Conservation (phyloP, 2,797 vertebrate species). For the Trematomus bernacchii region DNA sequence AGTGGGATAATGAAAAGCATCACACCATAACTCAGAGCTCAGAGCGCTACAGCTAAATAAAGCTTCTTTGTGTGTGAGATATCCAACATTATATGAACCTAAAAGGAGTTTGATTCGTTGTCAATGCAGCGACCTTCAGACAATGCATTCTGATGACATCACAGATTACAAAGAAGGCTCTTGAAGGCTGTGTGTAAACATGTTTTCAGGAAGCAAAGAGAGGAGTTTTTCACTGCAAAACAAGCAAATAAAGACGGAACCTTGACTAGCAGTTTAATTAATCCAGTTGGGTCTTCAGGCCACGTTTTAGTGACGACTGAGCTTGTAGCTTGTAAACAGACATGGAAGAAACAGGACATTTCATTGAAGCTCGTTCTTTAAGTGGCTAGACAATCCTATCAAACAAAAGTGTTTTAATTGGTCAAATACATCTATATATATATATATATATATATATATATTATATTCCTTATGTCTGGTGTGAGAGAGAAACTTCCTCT, state of each 20-base stretch:
- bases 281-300: slow-evolving; percentile 27
- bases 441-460: too few species aligned
- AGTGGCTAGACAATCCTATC: neutral
- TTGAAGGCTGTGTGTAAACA: slow-evolving; percentile 60
- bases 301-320: slow-evolving; percentile 9
- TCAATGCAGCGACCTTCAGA: slow-evolving; percentile 57
- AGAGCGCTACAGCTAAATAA: slow-evolving; percentile 22
- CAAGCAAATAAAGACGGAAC: slow-evolving; percentile 19
- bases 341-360: neutral
- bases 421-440: neutral
- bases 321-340: slow-evolving; percentile 9
- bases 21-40: slow-evolving; percentile 46
- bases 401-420: neutral
- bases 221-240: slow-evolving; percentile 38
- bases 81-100: slow-evolving; percentile 31
- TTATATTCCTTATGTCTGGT: too few species aligned
- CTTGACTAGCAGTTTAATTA: slow-evolving; percentile 32
- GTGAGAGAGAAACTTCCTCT: too few species aligned
- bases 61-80: slow-evolving; percentile 46
- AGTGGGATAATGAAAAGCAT: slow-evolving; percentile 44
- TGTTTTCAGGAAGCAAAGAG: slow-evolving; percentile 61
- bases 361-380: neutral
- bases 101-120: slow-evolving; percentile 47
- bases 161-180: slow-evolving; percentile 62
- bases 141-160: slow-evolving; percentile 73